Percentiles rank a stretch among this genome's conserved stretches.
These are phyloP conservation scores for Centroberyx gerrardi DNA, from an alignment of 2,797 vertebrate genomes.

Conservation along the genomic window DNA sequence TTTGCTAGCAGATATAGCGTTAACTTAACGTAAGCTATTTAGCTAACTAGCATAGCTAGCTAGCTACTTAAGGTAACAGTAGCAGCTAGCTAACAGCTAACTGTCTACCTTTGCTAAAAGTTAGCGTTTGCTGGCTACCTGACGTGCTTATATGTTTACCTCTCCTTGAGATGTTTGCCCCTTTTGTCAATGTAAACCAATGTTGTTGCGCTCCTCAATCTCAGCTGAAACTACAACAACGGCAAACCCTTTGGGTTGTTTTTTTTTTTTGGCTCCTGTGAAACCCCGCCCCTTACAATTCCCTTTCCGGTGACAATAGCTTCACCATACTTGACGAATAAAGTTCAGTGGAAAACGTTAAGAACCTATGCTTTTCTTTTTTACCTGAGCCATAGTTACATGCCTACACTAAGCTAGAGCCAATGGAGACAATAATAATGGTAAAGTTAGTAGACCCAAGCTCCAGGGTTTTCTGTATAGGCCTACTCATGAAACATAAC, in stretches of 20 bases:
- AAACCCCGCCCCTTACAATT: conserved; percentile 77
- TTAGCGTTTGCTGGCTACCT: background rate
- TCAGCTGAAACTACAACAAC: conserved; percentile 57
- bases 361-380: no score
- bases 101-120: background rate
- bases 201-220: conserved; percentile 18
- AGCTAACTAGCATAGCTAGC: conserved; percentile 37
- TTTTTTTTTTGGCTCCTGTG: conserved; percentile 68
- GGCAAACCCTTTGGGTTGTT: conserved; percentile 32
- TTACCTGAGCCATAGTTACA: no score
- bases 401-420: no score
- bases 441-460: no score
- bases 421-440: no score
- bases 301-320: conserved; percentile 63
- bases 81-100: conserved; percentile 20
- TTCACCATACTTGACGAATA: conserved; percentile 21
- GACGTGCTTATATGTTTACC: conserved; percentile 54
- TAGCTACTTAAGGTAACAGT: conserved; percentile 35
- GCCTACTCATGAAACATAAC: background rate
- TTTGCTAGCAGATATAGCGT: background rate
- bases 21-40: conserved; percentile 58
- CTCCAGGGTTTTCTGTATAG: background rate
- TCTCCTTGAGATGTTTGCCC: conserved; percentile 33
- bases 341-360: no score
- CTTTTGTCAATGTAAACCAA: conserved; percentile 20